Base-by-base conservation (phyloP, 1,140 invertebrate genomes). In the Aphaenogaster rudis region DNA sequence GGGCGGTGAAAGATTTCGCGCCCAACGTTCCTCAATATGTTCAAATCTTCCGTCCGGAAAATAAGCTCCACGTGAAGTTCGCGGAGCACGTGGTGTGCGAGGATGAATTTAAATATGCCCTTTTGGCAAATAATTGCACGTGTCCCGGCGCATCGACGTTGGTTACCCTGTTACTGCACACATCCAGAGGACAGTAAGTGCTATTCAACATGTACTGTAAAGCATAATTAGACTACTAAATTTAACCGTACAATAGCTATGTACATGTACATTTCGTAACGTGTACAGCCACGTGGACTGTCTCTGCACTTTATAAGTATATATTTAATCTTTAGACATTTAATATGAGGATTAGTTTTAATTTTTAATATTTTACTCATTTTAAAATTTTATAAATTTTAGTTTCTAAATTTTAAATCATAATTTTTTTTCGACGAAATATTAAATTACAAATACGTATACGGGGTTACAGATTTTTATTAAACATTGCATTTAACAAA, bases 1-100 rank as follows among this genome's bases (percentile, higher is more conserved):
- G 99, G 99, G 99, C 99, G 6, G 98, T 99, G 13, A 99, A 99
- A 95, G 99, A 99, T 95, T 99, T 99, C 95, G 99, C 99, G 0
- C 99, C 99, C 36, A 97, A 97, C 91, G 98, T 99, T 82, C 98
- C 98, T 42, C 99, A 99, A 96, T 99, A 99, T 95, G 98, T 99
- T 67, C 99, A 99, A 96, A 99, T 99, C 88, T 99, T 99, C 96
- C 96, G 99, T 94, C 98, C 99, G 54, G 99, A 99, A 95, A 99
- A 99, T 94, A 99, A 99, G 94, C 96, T 99, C 86, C 99, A 99
- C 96, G 99, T 99, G 28, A 99, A 99, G 95, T 99, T 99, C 95
- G 99, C 99, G 69, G 98, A 99, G 93, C 98, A 98, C 95, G 98
- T 99, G 4, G 99, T 99, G 17, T 99, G 99, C 95, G 99, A 99